These are phyloP conservation scores for Chelonoidis abingdonii DNA, from an alignment of 2,113 vertebrate species.

Conservation along the genomic window DNA sequence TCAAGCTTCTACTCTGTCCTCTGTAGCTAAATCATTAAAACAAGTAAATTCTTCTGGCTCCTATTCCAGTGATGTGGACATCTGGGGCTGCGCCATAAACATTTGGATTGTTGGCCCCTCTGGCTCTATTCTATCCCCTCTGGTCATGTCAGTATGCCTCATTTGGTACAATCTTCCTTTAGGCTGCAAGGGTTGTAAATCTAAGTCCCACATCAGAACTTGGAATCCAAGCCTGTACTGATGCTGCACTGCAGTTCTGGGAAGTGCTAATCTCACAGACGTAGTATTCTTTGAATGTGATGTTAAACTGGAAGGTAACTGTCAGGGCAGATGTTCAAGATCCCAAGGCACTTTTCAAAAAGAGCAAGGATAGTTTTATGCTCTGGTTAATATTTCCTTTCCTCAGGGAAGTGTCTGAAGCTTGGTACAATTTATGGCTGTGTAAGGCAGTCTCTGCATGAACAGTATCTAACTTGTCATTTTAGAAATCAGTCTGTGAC, in stretches of 20 bases:
- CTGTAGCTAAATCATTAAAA: neutral
- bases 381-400: neutral
- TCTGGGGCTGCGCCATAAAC: neutral
- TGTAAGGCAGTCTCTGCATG: neutral
- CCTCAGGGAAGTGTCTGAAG: neutral
- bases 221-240: neutral
- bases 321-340: neutral
- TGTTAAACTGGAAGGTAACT: neutral
- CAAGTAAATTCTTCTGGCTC: neutral
- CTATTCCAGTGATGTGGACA: neutral
- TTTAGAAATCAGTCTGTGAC: neutral
- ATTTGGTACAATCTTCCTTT: neutral
- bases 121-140: neutral
- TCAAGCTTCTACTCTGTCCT: neutral
- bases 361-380: neutral
- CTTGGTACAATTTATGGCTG: neutral
- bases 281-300: neutral
- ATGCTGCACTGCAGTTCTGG: neutral
- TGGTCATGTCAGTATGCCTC: neutral
- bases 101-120: neutral
- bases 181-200: neutral
- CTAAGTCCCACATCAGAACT: neutral
- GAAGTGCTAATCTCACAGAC: neutral
- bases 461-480: neutral
- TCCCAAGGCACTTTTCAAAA: neutral